Base-by-base conservation (phyloP, 2,113 vertebrate species). In the Onychostruthus taczanowskii region DNA sequence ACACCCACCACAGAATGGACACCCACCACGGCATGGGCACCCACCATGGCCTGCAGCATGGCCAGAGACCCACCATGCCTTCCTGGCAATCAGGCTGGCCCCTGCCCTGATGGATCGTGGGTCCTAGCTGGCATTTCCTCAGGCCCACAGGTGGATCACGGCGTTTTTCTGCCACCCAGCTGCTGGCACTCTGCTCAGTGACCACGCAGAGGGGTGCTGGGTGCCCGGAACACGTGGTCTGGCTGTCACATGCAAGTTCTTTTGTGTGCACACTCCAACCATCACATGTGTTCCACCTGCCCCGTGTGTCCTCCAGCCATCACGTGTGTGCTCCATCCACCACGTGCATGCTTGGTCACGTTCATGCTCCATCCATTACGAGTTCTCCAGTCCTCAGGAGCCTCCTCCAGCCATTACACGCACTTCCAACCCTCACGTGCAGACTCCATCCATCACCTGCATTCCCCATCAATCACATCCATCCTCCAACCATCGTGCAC, bases 271-370 rank as follows among this genome's bases (percentile, higher is more conserved):
- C 7, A 6, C 28, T 75, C 43, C 50, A 41, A 0, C 5, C 28
- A 13, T 19, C 64, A 11, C 1, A 11, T 49, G 10, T 21, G 13
- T 3, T 69, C n/a, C 6, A 16, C 5, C 63, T 11, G 27, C 16
- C 35, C 16, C 4, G 0, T 11, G 15, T 2, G 1, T 4, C 1
- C 24, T 35, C 70, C n/a, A 33, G 2, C 35, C 22, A 4, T 11
- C 18, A 5, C 1, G 0, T 7, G 14, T 8, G 14, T 12, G 9
- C 21, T 39, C 37, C 33, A 31, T 3, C 37, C 30, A 11, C 8
- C 62, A 5, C 1, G 0, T 8, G 8, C 14, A 1, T 2, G 6
- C 16, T 31, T 19, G 37, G 5, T 10, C 56, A 16, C 0, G 6
- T 44, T 13, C 46, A 1, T 19, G 28, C 16, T 83, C 55, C 52